A percentile compares a stretch with the other conserved stretches of the same genome.
These are phyloP conservation scores for Euphonia xanthogaster DNA, from an alignment of 2,797 vertebrate genomes.

Conservation along the genomic window DNA sequence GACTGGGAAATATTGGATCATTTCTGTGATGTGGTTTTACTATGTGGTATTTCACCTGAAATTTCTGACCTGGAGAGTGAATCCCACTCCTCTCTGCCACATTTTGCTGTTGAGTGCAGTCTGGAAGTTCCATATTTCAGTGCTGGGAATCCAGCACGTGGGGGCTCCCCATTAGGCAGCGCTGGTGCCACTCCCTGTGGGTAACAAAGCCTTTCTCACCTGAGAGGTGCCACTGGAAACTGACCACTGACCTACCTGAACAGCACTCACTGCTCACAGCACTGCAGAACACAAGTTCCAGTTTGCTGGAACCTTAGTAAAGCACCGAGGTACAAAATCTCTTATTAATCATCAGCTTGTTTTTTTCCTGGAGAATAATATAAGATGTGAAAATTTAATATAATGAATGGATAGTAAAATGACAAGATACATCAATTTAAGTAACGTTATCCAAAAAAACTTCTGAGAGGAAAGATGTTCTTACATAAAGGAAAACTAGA, in stretches of 20 bases:
- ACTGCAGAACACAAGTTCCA: not conserved
- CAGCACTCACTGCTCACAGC: not conserved
- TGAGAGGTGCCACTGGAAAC: not conserved
- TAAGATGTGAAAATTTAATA: not conserved
- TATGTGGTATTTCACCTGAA: not conserved
- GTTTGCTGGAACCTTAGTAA: not conserved
- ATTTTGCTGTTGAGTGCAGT: not conserved
- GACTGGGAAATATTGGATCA: not conserved
- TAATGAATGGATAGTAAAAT: not conserved
- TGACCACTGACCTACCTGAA: not conserved
- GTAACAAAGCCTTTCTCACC: not conserved
- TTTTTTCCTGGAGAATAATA: not conserved
- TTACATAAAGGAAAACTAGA: slow-evolving; percentile 1
- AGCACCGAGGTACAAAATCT: not conserved
- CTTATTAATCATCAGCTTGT: not conserved
- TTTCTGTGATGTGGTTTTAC: not conserved
- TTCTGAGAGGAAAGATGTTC: not conserved
- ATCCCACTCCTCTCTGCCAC: not conserved
- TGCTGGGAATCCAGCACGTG: not conserved
- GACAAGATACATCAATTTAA: slow-evolving; percentile 7
- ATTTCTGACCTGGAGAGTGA: not conserved
- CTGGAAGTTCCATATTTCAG: not conserved
- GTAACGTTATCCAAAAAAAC: not conserved
- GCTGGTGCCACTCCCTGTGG: not conserved
- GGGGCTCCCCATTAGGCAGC: rapidly evolving